A percentile compares a stretch with the other conserved stretches of the same genome.
Conservation (phyloP, 2,888 invertebrate species). For the Agonopterix alstromeriana region DNA sequence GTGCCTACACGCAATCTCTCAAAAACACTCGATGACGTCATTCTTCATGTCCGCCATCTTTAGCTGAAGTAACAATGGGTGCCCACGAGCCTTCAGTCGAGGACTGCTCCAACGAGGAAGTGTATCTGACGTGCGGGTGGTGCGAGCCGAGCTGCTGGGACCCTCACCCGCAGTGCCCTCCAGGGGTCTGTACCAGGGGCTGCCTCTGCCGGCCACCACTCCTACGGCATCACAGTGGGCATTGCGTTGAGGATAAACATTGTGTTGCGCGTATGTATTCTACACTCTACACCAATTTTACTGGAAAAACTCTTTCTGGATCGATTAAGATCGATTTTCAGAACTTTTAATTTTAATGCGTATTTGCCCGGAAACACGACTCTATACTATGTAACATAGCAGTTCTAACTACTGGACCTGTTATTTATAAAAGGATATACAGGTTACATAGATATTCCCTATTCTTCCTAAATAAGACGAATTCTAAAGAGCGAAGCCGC, state of each 20-base stretch:
- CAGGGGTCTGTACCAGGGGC: slow-evolving; percentile 40
- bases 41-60: background rate
- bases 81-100: slow-evolving; percentile 33
- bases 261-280: slow-evolving; percentile 37
- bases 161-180: slow-evolving; percentile 36
- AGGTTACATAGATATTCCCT: too few relatives aligned
- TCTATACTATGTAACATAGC: too few relatives aligned
- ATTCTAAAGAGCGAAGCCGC: too few relatives aligned
- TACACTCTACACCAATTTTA: background rate
- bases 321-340: too few relatives aligned
- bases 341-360: too few relatives aligned
- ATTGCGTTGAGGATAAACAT: slow-evolving; percentile 36
- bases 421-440: too few relatives aligned
- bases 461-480: too few relatives aligned
- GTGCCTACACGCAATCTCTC: background rate
- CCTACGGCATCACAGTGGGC: slow-evolving; percentile 46
- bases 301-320: too few relatives aligned
- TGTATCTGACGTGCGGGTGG: slow-evolving; percentile 52
- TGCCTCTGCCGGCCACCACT: slow-evolving; percentile 52
- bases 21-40: background rate
- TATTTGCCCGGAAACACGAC: too few relatives aligned
- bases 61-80: slow-evolving; percentile 23
- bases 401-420: too few relatives aligned
- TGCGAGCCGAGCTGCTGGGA: slow-evolving; percentile 54
- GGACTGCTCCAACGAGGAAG: slow-evolving; percentile 51